Evolutionary conservation across 1,140 invertebrate species (phyloP), one percentile per base, ranked within the genome.

Genomic region (Brachionus rotundiformis): DNA sequence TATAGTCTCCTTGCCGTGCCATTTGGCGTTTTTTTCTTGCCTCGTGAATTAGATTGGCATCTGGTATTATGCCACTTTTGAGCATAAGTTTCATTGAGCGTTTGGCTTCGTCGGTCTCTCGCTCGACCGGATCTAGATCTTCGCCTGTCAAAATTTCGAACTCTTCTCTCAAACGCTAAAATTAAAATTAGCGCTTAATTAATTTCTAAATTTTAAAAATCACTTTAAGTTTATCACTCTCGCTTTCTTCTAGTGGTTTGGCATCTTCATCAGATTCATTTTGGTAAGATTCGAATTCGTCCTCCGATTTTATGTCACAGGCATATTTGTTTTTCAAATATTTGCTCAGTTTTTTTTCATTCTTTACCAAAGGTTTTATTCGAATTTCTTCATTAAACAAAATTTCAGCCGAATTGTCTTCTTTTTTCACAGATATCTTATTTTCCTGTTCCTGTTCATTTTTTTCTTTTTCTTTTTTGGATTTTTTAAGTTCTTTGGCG

Each of bases 21-120:
- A 94, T 91, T 89, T 97, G 95, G 84, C 95, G 90, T 83, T 93
- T 91, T 89, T 97, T 98, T 84, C 95, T 90, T 23, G 94, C 94
- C 82, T 94, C 94, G 89, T 98, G 95, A 86, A 98, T 98, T 90
- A 95, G 93, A 44, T 94, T 94, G 8, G 95, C 95, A 91, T 98
- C 95, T 19, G 95, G 95, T 85, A 98, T 98, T 84, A 92, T 92
- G 63, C 95, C 95, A 59, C 61, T 81, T 44, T 61, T 68, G 11
- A 71, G 59, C 79, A 81, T 73, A 1, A 81, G 11, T 73, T 54
- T 75, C 23, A 82, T 31, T 19, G 65, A 81, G 10, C 77, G 33
- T 19, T 81, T 47, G 11, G 54, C 25, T 54, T 68, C 49, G 16
- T 81, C 54, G 11, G 49, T 39, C 36, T 82, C 29, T n/a, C 29